Evolutionary conservation across 2,888 invertebrate species (phyloP), one percentile per base, ranked within the genome.

Genomic region (Orthosia cruda): DNA sequence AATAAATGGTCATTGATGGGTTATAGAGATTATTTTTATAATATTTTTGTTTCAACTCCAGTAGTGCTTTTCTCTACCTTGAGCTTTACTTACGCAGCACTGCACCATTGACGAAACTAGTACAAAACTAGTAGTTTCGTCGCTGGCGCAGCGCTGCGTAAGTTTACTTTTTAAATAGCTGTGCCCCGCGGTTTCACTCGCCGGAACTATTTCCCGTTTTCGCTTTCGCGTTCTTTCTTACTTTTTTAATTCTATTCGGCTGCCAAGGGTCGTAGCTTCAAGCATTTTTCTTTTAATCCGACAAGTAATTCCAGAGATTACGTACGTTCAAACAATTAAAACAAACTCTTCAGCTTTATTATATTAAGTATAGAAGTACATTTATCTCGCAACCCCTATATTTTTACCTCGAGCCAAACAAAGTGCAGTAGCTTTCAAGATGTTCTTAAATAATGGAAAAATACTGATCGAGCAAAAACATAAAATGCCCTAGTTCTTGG

Each of bases 401-500:
- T 40, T 73, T 50, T 73, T 40, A 55, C 49, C 32, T 61, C 71
- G 4, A 55, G 23, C 15, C 55, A 71, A 32, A 49, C 18, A 47
- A 72, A 62, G 49, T 55, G 47, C 61, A 55, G 13, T 54, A 55
- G 55, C 49, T 62, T 57, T 74, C 73, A 74, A 49, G 32, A 32
- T 23, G 47, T 32, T 54, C 59, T 61, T 9, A 71, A 72, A 72
- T 49, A 72, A 50, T 40, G 40, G 47, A 62, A 62, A n/a, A 62
- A 55, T 62, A 73, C 55, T 18, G 40, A 57, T 50, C 23, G 40
- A 9, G n/a, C 9, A 23, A 54, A 4, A 54, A 23, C 23, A 13
- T 71, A 40, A 47, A 61, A 32, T 26, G 50, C 18, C 18, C 23
- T 32, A 16, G 20, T 61, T 54, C 15, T 47, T 26, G 26, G 23